Base-by-base conservation (phyloP, 2,797 vertebrate genomes). In the Atherinosoma microstoma region DNA sequence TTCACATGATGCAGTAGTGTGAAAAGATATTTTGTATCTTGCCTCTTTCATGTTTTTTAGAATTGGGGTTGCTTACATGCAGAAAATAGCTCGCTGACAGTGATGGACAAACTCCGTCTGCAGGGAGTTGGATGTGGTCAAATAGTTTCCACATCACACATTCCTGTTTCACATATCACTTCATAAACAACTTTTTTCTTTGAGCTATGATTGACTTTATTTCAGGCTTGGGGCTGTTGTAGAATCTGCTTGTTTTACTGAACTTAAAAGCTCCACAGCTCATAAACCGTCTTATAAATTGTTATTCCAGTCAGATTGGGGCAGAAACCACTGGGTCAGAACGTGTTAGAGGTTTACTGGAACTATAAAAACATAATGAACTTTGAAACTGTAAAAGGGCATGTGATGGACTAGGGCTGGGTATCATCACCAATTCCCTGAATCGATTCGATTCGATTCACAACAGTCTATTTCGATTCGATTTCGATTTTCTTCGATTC, bases 261-360 rank as follows among this genome's bases (percentile, higher is more conserved):
- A 34, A 20, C 1, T 34, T 34, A 4, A 10, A 38, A 35, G 32
- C 20, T 64, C 18, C 1, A 1, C 45, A 38, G 11, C 58, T 58
- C 13, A 36, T 53, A 15, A 75, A 51, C 42, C 2, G 30, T 40
- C 7, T 4, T 29, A 63, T 60, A 8, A 27, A 42, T 35, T 70
- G 35, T 29, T 32, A 22, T 29, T 64, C 24, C 3, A n/a, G n/a
- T 63, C 2, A 24, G 18, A 38, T n/a, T n/a, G 22, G 13, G 58
- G 6, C 20, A 7, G 29, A 36, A 69, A 2, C 45, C 22, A 13
- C 40, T 53, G 34, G 13, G 10, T 49, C 13, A 1, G 0, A 54
- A 73, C 6, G 24, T 11, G 24, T 60, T 18, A 24, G 18, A 24
- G 20, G 35, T 67, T 67, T 73, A 68, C 40, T n/a, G 4, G 51